These are phyloP conservation scores for Henicopernis longicauda DNA, from an alignment of 2,113 vertebrate genomes.

Conservation along the genomic window DNA sequence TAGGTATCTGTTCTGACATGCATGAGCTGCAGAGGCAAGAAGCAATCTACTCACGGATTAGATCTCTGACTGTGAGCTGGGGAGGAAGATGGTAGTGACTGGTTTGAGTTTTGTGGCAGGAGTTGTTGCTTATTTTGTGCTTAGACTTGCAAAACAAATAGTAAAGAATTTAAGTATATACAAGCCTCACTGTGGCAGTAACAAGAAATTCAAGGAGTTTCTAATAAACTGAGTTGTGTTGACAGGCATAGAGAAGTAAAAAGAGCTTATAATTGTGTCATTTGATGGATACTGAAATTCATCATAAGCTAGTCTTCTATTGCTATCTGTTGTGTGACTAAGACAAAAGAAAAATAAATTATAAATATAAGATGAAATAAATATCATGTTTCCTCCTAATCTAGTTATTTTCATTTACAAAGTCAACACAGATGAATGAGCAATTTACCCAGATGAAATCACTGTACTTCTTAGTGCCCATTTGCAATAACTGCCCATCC, in stretches of 20 bases:
- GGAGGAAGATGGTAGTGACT: not conserved
- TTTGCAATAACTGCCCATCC: not conserved
- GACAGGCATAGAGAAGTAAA: not conserved
- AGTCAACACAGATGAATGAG: constrained; percentile 20
- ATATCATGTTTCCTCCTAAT: not conserved
- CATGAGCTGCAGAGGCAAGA: not conserved
- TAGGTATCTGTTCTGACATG: not conserved
- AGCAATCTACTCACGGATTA: not conserved
- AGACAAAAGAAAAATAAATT: not conserved
- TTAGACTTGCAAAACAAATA: not conserved
- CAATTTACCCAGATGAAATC: not conserved
- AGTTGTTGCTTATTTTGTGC: not conserved
- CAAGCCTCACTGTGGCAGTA: not conserved
- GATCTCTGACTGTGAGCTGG: not conserved
- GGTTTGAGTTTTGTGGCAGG: not conserved
- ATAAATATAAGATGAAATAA: not conserved
- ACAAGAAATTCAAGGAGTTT: not conserved
- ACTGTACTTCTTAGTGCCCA: not conserved
- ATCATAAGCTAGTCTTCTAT: not conserved
- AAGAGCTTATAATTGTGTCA: not conserved
- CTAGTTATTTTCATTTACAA: not conserved
- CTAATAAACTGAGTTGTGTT: not conserved
- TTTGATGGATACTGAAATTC: not conserved
- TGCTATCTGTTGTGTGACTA: not conserved
- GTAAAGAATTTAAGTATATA: not conserved